These are phyloP conservation scores for Helleia helle DNA, from an alignment of 2,888 invertebrate species.

Conservation along the genomic window DNA sequence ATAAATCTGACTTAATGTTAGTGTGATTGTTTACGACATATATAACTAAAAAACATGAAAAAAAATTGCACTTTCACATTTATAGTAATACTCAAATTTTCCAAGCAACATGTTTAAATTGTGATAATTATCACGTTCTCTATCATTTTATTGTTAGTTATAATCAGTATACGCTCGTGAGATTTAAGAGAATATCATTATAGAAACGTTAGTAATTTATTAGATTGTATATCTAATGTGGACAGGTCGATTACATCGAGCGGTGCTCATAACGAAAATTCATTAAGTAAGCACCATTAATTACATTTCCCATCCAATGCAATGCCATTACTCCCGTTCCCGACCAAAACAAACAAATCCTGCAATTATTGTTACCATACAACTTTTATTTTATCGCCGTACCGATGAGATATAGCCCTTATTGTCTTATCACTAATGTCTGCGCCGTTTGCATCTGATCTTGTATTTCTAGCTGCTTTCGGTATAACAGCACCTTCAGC, in stretches of 20 bases:
- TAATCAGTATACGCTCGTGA: too few species aligned
- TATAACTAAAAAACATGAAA: too few species aligned
- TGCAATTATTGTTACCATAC: slow-evolving; percentile 57
- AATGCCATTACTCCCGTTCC: slow-evolving; percentile 59
- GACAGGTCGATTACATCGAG: slow-evolving; percentile 24
- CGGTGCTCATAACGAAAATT: slow-evolving; percentile 60
- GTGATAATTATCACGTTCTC: too few species aligned
- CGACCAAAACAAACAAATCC: slow-evolving; percentile 69
- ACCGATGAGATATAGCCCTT: slow-evolving; percentile 22
- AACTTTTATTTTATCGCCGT: slow-evolving; percentile 20
- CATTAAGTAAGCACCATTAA: slow-evolving; percentile 64
- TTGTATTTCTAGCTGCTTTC: slow-evolving; percentile 33
- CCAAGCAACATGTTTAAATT: too few species aligned
- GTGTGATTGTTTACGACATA: too few species aligned
- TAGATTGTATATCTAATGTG: slow-evolving; percentile 23
- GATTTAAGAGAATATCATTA: too few species aligned
- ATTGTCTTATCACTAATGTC: slow-evolving; percentile 21
- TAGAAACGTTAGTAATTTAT: background rate
- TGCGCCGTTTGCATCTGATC: slow-evolving; percentile 25
- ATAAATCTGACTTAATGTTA: too few species aligned
- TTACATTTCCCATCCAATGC: slow-evolving; percentile 52
- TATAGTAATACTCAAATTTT: too few species aligned
- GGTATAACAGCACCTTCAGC: slow-evolving; percentile 29
- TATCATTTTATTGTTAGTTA: too few species aligned
- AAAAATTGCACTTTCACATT: too few species aligned